phyloP scores from a whole-genome alignment of 2,113 vertebrate species.

The Paedocypris sp. region DNA sequence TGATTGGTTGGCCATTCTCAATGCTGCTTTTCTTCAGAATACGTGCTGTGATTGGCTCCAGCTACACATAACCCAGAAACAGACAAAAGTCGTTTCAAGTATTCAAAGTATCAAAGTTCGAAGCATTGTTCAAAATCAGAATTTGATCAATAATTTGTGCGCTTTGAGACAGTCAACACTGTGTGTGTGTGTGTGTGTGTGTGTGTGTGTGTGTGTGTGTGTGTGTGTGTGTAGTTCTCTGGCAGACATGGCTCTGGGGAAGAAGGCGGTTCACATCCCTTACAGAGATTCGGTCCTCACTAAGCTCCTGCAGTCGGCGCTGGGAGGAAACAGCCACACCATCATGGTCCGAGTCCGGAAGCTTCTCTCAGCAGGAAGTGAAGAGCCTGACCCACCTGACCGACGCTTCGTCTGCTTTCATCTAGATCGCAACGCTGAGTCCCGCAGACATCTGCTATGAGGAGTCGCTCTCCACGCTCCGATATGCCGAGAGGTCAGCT shows the following conservation, averaged over 20 bases:
- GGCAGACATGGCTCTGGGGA: slow-evolving; percentile 68
- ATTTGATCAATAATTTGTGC: too few relatives aligned
- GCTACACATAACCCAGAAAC: too few relatives aligned
- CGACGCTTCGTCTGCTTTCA: too few relatives aligned
- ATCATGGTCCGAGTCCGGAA: slow-evolving; percentile 56
- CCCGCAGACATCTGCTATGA: slow-evolving; percentile 80
- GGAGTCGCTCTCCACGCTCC: slow-evolving; percentile 73
- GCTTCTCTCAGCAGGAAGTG: too few relatives aligned
- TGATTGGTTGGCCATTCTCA: too few relatives aligned
- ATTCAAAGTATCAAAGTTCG: too few relatives aligned
- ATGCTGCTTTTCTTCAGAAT: too few relatives aligned
- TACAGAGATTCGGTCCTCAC: slow-evolving; percentile 79
- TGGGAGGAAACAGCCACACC: slow-evolving; percentile 79
- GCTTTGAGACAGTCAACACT: too few relatives aligned
- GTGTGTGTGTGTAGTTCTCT: slow-evolving; percentile 54
- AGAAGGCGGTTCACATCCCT: slow-evolving; percentile 68
- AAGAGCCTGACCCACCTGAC: too few relatives aligned
- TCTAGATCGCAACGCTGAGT: slow-evolving; percentile 77
- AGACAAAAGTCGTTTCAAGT: too few relatives aligned
- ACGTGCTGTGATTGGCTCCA: too few relatives aligned
- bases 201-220: not conserved
- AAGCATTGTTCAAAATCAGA: too few relatives aligned
- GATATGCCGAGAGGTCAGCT: slow-evolving; percentile 72
- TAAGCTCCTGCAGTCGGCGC: slow-evolving; percentile 74
- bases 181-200: not conserved